Evolutionary conservation across 2,797 vertebrate species (phyloP).

Genomic region (Acanthopagrus latus): DNA sequence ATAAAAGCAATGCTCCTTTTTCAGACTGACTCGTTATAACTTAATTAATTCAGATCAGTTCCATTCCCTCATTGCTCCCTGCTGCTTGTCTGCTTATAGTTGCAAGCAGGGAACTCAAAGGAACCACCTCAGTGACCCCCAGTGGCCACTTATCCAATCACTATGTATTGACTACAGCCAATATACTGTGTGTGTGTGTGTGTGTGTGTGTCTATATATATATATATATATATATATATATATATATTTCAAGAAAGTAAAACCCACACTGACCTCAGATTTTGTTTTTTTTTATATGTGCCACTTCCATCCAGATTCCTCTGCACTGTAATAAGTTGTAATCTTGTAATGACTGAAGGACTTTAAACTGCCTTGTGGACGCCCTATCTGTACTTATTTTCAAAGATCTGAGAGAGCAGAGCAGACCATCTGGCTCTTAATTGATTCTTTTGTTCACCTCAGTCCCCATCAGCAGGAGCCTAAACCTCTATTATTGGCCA

Average conservation of each 20-base stretch:
- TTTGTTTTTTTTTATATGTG: neutral
- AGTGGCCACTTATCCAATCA: constrained; percentile 53
- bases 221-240: too few relatives aligned
- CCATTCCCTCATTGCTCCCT: neutral
- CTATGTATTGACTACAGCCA: neutral
- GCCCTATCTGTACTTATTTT: constrained; percentile 28
- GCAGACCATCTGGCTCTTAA: constrained; percentile 47
- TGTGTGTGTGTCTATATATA: too few relatives aligned
- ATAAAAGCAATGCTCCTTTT: neutral
- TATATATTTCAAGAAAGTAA: neutral
- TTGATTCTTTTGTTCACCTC: constrained; percentile 72
- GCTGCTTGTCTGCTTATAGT: neutral
- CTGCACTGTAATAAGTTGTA: constrained; percentile 1
- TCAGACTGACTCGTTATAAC: neutral
- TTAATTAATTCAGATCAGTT: neutral
- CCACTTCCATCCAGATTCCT: neutral
- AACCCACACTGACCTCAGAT: neutral
- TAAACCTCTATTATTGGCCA: constrained; percentile 60
- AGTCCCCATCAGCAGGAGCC: constrained; percentile 57
- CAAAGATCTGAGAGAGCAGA: constrained; percentile 28
- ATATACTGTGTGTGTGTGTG: too few relatives aligned
- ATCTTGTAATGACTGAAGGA: constrained; percentile 6
- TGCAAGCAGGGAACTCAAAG: neutral
- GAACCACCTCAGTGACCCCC: constrained; percentile 64
- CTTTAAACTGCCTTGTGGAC: neutral